These are phyloP conservation scores for Brassicogethes aeneus DNA, from an alignment of 2,888 invertebrate genomes.

Conservation along the genomic window DNA sequence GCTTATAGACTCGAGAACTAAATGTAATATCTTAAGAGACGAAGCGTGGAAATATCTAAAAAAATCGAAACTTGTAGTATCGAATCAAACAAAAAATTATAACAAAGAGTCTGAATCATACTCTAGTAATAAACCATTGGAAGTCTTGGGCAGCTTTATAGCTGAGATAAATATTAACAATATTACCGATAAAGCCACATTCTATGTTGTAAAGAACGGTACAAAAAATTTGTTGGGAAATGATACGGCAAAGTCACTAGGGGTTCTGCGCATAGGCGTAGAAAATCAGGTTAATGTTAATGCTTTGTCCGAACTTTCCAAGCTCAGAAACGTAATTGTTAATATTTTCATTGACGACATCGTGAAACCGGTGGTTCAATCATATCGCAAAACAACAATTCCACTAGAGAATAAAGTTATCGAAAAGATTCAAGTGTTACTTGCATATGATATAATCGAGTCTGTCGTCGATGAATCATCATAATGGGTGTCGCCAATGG, in stretches of 20 bases:
- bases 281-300: not conserved
- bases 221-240: constrained; percentile 4
- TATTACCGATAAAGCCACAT: constrained; percentile 5
- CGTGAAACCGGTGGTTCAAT: constrained; percentile 23
- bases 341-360: constrained; percentile 21
- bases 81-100: constrained; percentile 2
- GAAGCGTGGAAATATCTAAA: not conserved
- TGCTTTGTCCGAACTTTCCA: constrained; percentile 13
- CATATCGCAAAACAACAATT: constrained; percentile 21
- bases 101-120: constrained; percentile 4
- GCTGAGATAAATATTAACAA: constrained; percentile 4
- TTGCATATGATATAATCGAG: not conserved
- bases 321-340: constrained; percentile 24
- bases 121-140: constrained; percentile 1
- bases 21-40: not conserved
- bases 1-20: not conserved
- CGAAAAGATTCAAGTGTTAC: constrained; percentile 17
- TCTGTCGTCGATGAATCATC: not conserved
- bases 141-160: constrained; percentile 12
- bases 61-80: not conserved
- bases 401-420: constrained; percentile 22
- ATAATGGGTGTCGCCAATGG: not conserved
- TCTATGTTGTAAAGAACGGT: constrained; percentile 6
- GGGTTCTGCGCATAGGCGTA: constrained; percentile 3
- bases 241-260: constrained; percentile 2